A percentile compares a stretch with the other conserved stretches of the same genome.
These are phyloP conservation scores for Mycteria americana DNA, from an alignment of 2,797 vertebrate species.

Conservation along the genomic window DNA sequence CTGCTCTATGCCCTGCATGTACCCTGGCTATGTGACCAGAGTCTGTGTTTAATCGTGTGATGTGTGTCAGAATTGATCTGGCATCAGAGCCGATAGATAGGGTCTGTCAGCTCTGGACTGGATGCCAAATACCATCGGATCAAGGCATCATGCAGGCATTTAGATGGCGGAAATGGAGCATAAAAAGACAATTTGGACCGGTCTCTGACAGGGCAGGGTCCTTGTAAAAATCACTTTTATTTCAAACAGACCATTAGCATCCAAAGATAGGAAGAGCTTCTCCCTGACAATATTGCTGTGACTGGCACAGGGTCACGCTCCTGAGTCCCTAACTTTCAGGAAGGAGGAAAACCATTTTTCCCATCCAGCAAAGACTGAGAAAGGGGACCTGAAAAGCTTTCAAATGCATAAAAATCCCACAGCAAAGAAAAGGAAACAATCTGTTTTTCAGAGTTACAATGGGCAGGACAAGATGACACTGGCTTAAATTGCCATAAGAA, in stretches of 20 bases:
- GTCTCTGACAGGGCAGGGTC: not conserved
- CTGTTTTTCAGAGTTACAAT: not conserved
- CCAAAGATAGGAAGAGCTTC: not conserved
- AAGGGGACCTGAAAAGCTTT: not conserved
- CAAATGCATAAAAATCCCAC: not conserved
- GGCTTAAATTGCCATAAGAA: not conserved
- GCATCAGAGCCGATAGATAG: not conserved
- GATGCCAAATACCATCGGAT: not conserved
- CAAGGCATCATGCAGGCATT: not conserved
- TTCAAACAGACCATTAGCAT: not conserved
- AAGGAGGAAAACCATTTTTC: not conserved
- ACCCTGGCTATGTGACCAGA: not conserved
- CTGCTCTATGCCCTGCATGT: fast-evolving
- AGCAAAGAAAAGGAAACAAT: not conserved
- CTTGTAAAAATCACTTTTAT: not conserved
- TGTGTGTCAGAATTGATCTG: not conserved
- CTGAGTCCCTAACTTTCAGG: not conserved
- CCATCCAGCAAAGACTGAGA: not conserved
- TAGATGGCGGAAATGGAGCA: not conserved
- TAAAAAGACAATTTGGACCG: not conserved
- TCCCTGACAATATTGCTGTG: not conserved
- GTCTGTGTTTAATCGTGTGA: not conserved
- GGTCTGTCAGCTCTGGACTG: not conserved
- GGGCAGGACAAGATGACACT: not conserved
- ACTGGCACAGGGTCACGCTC: not conserved